phyloP scores from a whole-genome alignment of 2,797 vertebrate genomes.

The Alcedo atthis region DNA sequence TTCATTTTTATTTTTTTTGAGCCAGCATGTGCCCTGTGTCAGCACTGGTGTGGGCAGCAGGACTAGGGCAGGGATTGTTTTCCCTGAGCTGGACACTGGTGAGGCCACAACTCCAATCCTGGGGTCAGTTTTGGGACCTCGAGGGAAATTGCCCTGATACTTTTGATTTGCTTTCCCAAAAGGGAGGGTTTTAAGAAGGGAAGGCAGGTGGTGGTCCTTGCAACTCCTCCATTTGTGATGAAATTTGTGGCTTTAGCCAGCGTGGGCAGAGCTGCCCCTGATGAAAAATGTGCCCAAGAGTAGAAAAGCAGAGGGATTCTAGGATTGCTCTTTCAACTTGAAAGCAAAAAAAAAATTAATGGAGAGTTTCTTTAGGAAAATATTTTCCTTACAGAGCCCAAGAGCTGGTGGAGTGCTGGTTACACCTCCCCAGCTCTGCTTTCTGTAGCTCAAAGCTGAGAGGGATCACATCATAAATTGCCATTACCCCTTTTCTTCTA shows the following conservation, averaged over 20 bases:
- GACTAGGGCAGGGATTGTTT: not conserved
- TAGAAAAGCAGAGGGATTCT: not conserved
- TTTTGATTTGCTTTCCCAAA: not conserved
- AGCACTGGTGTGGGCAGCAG: not conserved
- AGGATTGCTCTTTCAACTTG: not conserved
- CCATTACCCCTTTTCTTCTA: not conserved
- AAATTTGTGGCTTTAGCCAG: not conserved
- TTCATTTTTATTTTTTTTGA: too few species aligned
- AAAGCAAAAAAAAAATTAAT: not conserved
- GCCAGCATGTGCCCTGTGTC: not conserved
- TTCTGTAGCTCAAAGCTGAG: not conserved
- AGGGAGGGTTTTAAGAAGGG: not conserved
- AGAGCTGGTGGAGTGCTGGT: not conserved
- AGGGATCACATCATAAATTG: not conserved
- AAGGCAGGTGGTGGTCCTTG: not conserved
- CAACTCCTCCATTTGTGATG: fast-evolving
- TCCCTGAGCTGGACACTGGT: not conserved
- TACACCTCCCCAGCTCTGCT: not conserved
- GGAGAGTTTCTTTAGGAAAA: not conserved
- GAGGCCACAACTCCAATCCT: not conserved
- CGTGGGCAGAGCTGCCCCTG: not conserved
- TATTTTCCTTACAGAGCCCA: not conserved
- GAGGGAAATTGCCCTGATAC: not conserved
- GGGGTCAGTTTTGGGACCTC: too few species aligned
- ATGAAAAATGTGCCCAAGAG: not conserved